These are phyloP conservation scores for Apostichopus parvimensis DNA, from an alignment of 35 echinoderm and acorn worm genomes.

Conservation along the genomic window DNA sequence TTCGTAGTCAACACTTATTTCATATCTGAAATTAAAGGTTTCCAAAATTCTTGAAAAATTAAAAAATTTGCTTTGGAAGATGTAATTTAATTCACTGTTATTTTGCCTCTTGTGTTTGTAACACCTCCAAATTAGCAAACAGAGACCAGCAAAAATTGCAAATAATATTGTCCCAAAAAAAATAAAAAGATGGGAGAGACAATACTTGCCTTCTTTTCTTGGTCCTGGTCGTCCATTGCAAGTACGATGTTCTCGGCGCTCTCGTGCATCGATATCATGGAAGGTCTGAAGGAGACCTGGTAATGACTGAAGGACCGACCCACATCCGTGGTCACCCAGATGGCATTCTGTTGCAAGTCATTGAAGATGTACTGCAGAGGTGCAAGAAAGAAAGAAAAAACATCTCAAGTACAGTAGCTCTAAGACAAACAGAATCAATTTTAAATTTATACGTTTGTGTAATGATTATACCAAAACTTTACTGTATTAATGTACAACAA, in stretches of 20 bases:
- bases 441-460: neutral
- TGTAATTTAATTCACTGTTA: no score
- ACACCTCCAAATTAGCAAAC: no score
- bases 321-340: constrained; percentile 74
- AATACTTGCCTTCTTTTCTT: constrained; percentile 69
- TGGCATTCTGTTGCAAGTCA: constrained; percentile 52
- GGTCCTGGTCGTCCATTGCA: constrained; percentile 77
- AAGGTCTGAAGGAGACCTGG: constrained; percentile 45
- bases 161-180: no score
- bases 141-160: no score
- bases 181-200: no score
- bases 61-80: no score
- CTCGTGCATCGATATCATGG: constrained; percentile 69
- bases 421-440: neutral
- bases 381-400: neutral
- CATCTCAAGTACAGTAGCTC: neutral
- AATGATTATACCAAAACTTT: no score
- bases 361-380: constrained; percentile 81
- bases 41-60: no score
- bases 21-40: no score
- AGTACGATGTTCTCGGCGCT: constrained; percentile 74
- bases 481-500: no score
- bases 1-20: no score
- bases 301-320: constrained; percentile 46
- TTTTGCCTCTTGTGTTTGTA: no score